Base-by-base conservation (phyloP, 37 sponge, comb jelly and placozoan species). In the Aphrocallistes beatrix region DNA sequence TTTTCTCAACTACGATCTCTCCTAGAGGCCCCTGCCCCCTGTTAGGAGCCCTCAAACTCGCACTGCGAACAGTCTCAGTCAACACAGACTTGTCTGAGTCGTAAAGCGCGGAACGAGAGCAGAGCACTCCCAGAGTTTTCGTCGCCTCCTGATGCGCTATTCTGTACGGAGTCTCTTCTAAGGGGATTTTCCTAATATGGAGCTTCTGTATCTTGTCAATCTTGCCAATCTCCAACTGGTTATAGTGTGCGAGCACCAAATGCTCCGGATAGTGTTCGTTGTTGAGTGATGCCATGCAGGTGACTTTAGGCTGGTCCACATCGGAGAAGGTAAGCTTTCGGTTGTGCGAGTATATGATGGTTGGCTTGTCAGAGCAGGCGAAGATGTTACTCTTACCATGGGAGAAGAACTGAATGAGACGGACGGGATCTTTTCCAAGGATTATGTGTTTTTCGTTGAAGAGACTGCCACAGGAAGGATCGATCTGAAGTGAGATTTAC, bases 171-270 rank as follows among this genome's bases (percentile, higher is more conserved):
- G 98, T 83, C 82, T 97, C 98, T 38, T 87, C 89, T 0, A 97
- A 83, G 19, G 95, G 91, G 36, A 94, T 83, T 3, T 92, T 90
- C 38, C 90, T 87, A 40, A 97, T 93, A 87, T 97, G 98, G 8
- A 97, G 89, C 89, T 92, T 97, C 83, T 97, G 95, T 37, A 94
- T 93, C 36, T 93, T 90, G 50, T 94, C 98, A 39, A 97, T 90
- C 69, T 89, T 94, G 13, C 98, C 98, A 82, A 97, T 91, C 16
- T 51, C 83, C 30, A 97, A 86, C 32, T 91, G 85, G 45, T 81
- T 83, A 36, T 88, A 88, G 81, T 90, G 89, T 0, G 91, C 93
- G 30, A 97, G 86, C 32, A 93, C 94, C 36, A 97, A 83, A 39
- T 93, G 85, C 86, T 94, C 91, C 23, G 87, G 91, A 69, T 93